Evolutionary conservation across 2,797 vertebrate species (phyloP).

Genomic region (Anniella stebbinsi): DNA sequence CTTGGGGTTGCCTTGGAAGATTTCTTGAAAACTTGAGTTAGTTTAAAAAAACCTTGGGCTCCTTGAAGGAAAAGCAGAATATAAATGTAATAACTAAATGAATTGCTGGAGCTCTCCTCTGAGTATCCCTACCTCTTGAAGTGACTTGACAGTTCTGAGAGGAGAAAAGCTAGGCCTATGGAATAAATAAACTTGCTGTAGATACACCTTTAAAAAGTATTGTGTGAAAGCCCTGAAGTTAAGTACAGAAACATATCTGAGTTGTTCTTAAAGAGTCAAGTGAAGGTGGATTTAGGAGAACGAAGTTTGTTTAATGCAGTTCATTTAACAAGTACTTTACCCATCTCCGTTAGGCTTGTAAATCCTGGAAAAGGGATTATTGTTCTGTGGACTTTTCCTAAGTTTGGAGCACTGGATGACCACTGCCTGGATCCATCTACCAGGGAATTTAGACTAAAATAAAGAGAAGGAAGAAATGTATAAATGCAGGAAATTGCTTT

Average conservation of each 20-base stretch:
- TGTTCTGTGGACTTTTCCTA: conserved; percentile 90
- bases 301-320: conserved; percentile 20
- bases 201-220: not conserved
- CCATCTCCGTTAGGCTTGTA: conserved; percentile 92
- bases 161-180: not conserved
- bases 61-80: no score
- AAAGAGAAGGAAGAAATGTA: conserved; percentile 48
- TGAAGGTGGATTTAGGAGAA: not conserved
- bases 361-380: conserved; percentile 90
- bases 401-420: conserved; percentile 94
- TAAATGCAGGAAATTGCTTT: not conserved
- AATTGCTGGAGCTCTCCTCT: not conserved
- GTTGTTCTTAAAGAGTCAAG: not conserved
- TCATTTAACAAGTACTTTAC: conserved; percentile 77
- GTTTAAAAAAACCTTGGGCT: not conserved
- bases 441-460: conserved; percentile 85
- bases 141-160: not conserved
- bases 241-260: not conserved
- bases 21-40: not conserved
- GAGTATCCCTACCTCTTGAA: not conserved
- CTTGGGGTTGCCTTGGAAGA: not conserved
- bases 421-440: conserved; percentile 92
- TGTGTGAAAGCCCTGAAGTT: not conserved
- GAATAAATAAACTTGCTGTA: not conserved
- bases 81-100: no score